phyloP scores from a whole-genome alignment of 2,888 invertebrate genomes.

The Exephanes ischioxanthus region DNA sequence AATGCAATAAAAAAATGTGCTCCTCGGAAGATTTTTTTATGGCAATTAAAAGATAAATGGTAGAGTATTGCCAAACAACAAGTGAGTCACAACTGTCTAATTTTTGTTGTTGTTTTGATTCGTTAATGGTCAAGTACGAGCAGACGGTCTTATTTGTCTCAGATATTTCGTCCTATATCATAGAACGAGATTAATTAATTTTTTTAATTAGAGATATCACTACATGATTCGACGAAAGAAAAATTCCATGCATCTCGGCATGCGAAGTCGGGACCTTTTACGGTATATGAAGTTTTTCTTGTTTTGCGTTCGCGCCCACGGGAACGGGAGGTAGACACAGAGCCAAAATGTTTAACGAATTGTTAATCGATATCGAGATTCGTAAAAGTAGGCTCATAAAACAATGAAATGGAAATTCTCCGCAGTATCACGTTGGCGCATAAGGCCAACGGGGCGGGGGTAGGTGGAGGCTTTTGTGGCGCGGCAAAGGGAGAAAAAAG shows the following conservation, averaged over 20 bases:
- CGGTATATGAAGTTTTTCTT: no score
- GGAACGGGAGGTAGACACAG: no score
- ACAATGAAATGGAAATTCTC: not conserved
- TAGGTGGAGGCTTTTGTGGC: conserved; percentile 8
- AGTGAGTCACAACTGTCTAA: not conserved
- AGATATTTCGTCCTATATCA: not conserved
- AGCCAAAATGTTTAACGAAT: no score
- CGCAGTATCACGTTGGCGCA: conserved; percentile 25
- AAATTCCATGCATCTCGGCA: no score
- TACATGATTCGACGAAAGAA: no score
- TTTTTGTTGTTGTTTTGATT: not conserved
- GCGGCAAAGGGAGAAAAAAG: conserved; percentile 10
- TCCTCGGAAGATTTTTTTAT: not conserved
- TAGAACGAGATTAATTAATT: not conserved
- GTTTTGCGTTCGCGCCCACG: no score
- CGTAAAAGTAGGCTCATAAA: not conserved
- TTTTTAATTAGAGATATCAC: no score
- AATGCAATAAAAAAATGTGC: not conserved
- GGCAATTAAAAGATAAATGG: not conserved
- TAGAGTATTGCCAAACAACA: no score
- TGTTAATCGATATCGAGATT: not conserved
- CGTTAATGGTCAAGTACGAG: conserved; percentile 45
- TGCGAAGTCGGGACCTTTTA: no score
- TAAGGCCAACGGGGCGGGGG: not conserved
- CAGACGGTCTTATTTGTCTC: conserved; percentile 56